Evolutionary conservation across 2,888 invertebrate genomes (phyloP).

Genomic region (Thyatira batis): DNA sequence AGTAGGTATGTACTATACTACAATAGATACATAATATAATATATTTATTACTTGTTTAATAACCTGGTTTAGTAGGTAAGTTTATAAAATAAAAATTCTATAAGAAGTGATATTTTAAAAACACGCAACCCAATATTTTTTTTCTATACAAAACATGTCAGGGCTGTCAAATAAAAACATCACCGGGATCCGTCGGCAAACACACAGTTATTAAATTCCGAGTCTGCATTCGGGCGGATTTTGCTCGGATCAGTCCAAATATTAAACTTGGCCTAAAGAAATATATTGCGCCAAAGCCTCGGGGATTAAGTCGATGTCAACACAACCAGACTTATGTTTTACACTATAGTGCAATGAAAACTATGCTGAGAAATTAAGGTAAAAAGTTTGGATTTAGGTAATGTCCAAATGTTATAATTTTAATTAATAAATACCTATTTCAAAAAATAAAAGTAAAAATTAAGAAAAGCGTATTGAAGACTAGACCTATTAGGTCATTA

Average conservation of each 20-base stretch:
- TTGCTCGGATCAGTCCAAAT: constrained; percentile 59
- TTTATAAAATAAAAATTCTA: too few species aligned
- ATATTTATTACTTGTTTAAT: too few species aligned
- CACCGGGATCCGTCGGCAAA: constrained; percentile 45
- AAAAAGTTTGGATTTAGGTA: too few species aligned
- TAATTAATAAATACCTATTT: neutral
- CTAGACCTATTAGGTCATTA: too few species aligned
- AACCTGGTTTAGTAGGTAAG: too few species aligned
- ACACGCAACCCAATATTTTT: neutral
- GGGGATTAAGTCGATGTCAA: constrained; percentile 63
- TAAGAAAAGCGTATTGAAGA: too few species aligned
- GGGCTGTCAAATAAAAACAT: constrained; percentile 35
- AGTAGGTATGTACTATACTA: too few species aligned
- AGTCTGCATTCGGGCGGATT: constrained; percentile 45
- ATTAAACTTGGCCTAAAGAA: constrained; percentile 72
- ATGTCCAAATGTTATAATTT: neutral
- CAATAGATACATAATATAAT: too few species aligned
- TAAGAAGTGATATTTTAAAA: neutral
- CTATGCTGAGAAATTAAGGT: too few species aligned
- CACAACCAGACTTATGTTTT: constrained; percentile 35
- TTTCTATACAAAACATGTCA: neutral
- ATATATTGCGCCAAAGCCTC: constrained; percentile 61
- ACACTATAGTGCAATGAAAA: constrained; percentile 15
- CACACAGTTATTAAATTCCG: constrained; percentile 58
- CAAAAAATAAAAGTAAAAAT: too few species aligned